Evolutionary conservation across 2,888 invertebrate genomes (phyloP).

Genomic region (Phymatocera aterrima): DNA sequence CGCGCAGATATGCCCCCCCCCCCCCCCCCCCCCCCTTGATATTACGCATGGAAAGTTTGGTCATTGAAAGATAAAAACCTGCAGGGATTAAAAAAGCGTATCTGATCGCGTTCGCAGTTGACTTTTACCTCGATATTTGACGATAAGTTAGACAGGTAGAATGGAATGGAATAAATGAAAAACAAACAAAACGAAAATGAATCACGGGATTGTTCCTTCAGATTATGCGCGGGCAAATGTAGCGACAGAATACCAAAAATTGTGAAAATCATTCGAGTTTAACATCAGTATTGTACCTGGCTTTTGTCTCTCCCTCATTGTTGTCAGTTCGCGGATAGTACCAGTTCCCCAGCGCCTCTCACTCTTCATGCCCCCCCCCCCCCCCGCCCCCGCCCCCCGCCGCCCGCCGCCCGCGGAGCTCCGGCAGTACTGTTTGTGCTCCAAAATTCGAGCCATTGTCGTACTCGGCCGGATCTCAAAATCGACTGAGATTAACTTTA

Average conservation of each 20-base stretch:
- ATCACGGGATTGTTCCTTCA: conserved; percentile 17
- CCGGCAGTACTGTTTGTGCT: conserved; percentile 56
- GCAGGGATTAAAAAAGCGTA: conserved; percentile 4
- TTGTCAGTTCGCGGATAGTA: conserved; percentile 67
- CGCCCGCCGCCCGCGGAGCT: neutral
- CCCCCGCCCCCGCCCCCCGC: neutral
- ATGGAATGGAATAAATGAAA: neutral
- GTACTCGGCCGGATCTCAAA: conserved; percentile 34
- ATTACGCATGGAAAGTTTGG: neutral
- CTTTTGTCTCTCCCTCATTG: conserved; percentile 73
- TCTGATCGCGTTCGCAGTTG: neutral
- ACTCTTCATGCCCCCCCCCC: neutral
- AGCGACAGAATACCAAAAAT: conserved; percentile 69
- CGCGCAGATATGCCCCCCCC: neutral
- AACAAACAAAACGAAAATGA: neutral
- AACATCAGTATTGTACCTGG: conserved; percentile 73
- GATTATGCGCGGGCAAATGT: conserved; percentile 13
- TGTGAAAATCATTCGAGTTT: conserved; percentile 74
- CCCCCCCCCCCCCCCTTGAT: neutral
- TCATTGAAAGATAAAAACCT: neutral
- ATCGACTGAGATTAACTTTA: conserved; percentile 38
- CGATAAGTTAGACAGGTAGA: conserved; percentile 5
- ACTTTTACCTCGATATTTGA: neutral
- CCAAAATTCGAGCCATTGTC: conserved; percentile 60
- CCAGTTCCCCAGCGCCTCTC: neutral